Percentiles rank a stretch among this genome's conserved stretches.
Evolutionary conservation across 2,888 invertebrate genomes (phyloP).

Genomic region (Xylocampa areola): DNA sequence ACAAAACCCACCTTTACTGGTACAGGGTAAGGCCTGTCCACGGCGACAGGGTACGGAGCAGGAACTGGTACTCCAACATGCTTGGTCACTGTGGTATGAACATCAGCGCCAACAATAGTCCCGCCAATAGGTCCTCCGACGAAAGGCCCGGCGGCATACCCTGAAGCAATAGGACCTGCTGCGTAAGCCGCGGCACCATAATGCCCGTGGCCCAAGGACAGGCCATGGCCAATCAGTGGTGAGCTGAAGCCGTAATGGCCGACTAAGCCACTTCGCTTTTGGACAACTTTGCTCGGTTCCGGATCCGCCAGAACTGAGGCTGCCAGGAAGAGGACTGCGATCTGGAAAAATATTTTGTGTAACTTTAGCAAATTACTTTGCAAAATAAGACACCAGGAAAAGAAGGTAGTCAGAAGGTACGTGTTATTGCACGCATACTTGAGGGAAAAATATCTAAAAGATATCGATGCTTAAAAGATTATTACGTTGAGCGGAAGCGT

Average conservation of each 20-base stretch:
- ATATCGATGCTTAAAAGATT: too few species aligned
- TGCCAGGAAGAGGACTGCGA: conserved; percentile 75
- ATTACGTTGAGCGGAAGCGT: too few species aligned
- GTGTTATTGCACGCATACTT: too few species aligned
- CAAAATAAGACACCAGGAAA: too few species aligned
- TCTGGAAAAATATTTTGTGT: conserved; percentile 67
- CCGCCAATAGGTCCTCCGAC: conserved; percentile 49
- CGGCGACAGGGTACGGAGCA: conserved; percentile 85
- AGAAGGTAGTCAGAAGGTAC: too few species aligned
- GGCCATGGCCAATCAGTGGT: conserved; percentile 61
- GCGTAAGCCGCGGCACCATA: conserved; percentile 18
- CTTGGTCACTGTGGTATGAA: conserved; percentile 86
- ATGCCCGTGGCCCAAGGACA: conserved; percentile 53
- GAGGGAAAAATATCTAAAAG: too few species aligned
- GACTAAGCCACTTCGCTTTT: conserved; percentile 82
- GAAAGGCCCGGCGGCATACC: conserved; percentile 24
- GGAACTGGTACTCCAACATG: conserved; percentile 86
- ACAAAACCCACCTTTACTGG: conserved; percentile 76
- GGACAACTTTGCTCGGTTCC: conserved; percentile 82
- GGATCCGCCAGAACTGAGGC: conserved; percentile 78
- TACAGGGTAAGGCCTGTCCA: conserved; percentile 84
- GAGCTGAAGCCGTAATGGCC: conserved; percentile 76
- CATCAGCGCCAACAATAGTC: conserved; percentile 82
- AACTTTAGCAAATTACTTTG: background rate
- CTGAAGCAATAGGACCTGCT: conserved; percentile 32